Base-by-base conservation (phyloP, 2,113 vertebrate genomes). In the Hippocampus barbouri region DNA sequence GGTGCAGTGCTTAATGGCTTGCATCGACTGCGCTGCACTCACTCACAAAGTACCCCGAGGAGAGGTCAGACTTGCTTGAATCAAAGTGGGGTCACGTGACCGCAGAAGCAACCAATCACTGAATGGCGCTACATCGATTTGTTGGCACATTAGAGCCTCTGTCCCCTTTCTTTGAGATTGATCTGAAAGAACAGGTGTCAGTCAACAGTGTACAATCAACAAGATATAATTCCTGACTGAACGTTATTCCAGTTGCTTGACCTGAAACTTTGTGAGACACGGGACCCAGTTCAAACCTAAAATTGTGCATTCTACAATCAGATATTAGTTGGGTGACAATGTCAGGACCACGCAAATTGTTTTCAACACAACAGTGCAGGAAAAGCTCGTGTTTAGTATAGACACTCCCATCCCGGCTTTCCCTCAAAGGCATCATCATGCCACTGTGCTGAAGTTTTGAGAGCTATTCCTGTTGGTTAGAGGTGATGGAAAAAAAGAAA, bases 41-140 rank as follows among this genome's bases (percentile, higher is more conserved):
- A 69, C 68, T 72, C 65, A 73, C 64, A 15, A n/a, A 65, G 43
- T 49, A 79, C 74, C 81, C 77, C 0, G 54, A 84, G 79, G 80
- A 86, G 73, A 86, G 79, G 81, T 86, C 81, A 83, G 67, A 43
- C 66, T 49, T 53, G 63, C 78, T 75, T 73, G 70, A 83, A 84
- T 86, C 73, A 74, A 79, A 73, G 53, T 21, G 62, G 53, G 30
- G 72, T 69, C 30, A 74, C 76, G 12, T 54, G 47, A 14, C 68
- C 53, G 73, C 53, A 60, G 76, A 51, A 71, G 56, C 21, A 8
- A 34, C 40, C 75, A 69, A 77, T 66, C 66, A 40, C 34, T 25
- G 72, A 59, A 59, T 63, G 74, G 63, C 59, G 53, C 47, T 11
- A 73, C 70, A 82, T 74, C 2, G 74, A 86, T 59, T 59, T 27